These are phyloP conservation scores for Endotricha flammealis DNA, from an alignment of 2,888 invertebrate genomes.

Conservation along the genomic window DNA sequence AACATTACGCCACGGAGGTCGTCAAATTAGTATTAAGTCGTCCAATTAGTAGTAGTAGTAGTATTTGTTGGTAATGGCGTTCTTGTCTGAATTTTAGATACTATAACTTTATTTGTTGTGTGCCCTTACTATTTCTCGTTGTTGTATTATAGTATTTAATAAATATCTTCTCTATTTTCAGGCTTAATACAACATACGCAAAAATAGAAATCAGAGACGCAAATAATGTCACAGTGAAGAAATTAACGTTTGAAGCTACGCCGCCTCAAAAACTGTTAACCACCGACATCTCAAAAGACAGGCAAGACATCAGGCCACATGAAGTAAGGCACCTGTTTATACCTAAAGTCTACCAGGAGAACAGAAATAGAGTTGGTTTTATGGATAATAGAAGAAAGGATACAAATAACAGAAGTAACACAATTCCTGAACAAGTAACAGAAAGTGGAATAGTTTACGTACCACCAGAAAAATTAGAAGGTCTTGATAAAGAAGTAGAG, in stretches of 20 bases:
- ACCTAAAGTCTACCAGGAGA: conserved; percentile 59
- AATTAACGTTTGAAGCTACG: conserved; percentile 53
- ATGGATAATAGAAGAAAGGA: conserved; percentile 61
- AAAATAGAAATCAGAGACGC: conserved; percentile 64
- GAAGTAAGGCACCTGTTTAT: conserved; percentile 66
- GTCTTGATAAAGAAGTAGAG: conserved; percentile 62
- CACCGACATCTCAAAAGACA: conserved; percentile 59
- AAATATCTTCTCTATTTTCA: conserved; percentile 38
- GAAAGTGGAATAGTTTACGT: conserved; percentile 59
- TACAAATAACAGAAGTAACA: conserved; percentile 39
- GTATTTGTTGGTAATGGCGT: no score
- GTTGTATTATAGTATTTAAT: no score
- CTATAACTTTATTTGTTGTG: no score
- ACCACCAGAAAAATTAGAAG: conserved; percentile 68
- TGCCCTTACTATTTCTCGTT: no score
- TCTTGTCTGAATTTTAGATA: no score
- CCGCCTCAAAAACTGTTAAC: conserved; percentile 53
- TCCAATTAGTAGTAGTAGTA: no score
- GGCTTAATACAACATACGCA: conserved; percentile 65
- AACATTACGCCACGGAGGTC: no score
- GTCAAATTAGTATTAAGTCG: no score
- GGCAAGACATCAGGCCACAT: conserved; percentile 61
- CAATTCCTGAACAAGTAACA: conserved; percentile 44
- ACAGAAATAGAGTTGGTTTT: conserved; percentile 59
- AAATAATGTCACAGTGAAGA: conserved; percentile 60